A percentile compares a stretch with the other conserved stretches of the same genome.
phyloP scores from a whole-genome alignment of 2,888 invertebrate genomes.

The Polietes domitor region DNA sequence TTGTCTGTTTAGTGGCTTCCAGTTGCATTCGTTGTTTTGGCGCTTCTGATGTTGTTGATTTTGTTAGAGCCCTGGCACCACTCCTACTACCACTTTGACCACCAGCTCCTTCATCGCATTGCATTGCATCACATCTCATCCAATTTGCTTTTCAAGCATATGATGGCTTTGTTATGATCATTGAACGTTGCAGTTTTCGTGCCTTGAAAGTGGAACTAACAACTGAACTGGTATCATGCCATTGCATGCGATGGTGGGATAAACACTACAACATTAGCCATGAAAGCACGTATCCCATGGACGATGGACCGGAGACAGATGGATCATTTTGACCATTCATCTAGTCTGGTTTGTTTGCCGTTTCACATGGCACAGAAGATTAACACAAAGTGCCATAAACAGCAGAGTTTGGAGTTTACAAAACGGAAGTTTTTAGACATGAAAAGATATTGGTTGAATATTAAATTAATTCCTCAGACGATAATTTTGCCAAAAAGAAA shows the following conservation, averaged over 20 bases:
- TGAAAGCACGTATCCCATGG: slow-evolving; percentile 6
- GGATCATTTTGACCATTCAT: slow-evolving; percentile 23
- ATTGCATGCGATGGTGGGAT: background rate
- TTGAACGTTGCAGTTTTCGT: slow-evolving; percentile 16
- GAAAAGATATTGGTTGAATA: background rate
- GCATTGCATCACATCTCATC: slow-evolving; percentile 24
- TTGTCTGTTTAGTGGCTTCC: background rate
- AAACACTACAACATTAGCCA: slow-evolving; percentile 27
- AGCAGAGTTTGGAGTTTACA: background rate
- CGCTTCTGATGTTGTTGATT: background rate
- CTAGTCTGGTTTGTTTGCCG: slow-evolving; percentile 12
- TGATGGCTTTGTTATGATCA: slow-evolving; percentile 35
- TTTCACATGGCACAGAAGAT: background rate
- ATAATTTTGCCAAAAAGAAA: too few species aligned
- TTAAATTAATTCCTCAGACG: slow-evolving; percentile 5
- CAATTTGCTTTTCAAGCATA: slow-evolving; percentile 29
- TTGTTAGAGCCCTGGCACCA: background rate
- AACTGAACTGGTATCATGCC: slow-evolving; percentile 9
- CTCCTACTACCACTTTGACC: background rate
- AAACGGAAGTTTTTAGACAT: background rate
- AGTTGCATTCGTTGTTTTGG: slow-evolving; percentile 2
- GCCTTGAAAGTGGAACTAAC: slow-evolving; percentile 23
- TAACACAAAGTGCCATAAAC: background rate
- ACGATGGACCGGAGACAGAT: slow-evolving; percentile 1
- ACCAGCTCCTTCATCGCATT: background rate